A percentile compares a stretch with the other conserved stretches of the same genome.
Conservation (phyloP, 1,140 invertebrate genomes). For the Mizuhopecten yessoensis region DNA sequence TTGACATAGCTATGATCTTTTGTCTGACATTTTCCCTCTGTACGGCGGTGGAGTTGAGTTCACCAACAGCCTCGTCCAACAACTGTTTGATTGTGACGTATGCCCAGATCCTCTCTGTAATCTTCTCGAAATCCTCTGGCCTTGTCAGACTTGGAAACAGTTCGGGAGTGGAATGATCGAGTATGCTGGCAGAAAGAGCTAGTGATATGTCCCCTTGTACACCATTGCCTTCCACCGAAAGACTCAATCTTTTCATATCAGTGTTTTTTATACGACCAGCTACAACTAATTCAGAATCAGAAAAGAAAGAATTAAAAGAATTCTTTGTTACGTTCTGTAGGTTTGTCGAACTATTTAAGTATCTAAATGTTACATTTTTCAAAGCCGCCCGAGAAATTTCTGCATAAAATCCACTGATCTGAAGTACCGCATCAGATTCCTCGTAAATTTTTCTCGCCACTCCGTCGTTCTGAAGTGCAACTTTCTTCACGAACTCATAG, state of each 20-base stretch:
- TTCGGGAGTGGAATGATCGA: constrained; percentile 5
- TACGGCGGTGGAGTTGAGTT: constrained; percentile 49
- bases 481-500: constrained; percentile 87
- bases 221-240: constrained; percentile 54
- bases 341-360: constrained; percentile 56
- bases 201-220: constrained; percentile 58
- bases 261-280: constrained; percentile 62
- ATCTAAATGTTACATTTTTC: constrained; percentile 63
- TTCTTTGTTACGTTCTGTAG: constrained; percentile 60
- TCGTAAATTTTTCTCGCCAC: constrained; percentile 90
- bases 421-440: constrained; percentile 88
- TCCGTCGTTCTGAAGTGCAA: constrained; percentile 88
- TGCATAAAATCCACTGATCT: constrained; percentile 88
- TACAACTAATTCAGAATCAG: constrained; percentile 72
- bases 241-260: constrained; percentile 63
- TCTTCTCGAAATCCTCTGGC: constrained; percentile 60
- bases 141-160: constrained; percentile 55
- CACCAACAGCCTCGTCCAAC: constrained; percentile 82
- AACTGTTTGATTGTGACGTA: constrained; percentile 88
- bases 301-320: constrained; percentile 66
- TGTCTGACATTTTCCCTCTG: constrained; percentile 20
- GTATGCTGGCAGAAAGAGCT: constrained; percentile 85
- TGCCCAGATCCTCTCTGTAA: constrained; percentile 88
- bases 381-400: constrained; percentile 65
- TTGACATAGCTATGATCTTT: constrained; percentile 64